Evolutionary conservation across 2,888 invertebrate species (phyloP).

Genomic region (Drosophila recens): DNA sequence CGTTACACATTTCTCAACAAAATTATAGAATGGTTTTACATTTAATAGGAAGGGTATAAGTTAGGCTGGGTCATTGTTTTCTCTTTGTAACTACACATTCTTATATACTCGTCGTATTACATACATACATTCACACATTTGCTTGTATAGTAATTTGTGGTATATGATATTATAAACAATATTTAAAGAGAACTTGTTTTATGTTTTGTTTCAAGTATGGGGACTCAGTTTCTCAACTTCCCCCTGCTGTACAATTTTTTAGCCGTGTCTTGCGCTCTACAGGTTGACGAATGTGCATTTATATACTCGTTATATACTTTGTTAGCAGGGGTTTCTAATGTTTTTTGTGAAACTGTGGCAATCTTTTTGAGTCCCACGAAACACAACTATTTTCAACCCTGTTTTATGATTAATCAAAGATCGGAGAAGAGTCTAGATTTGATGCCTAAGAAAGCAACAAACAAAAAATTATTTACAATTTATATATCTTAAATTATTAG

Average conservation of each 20-base stretch:
- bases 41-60: background rate
- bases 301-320: background rate
- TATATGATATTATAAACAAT: constrained; percentile 1
- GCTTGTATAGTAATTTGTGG: background rate
- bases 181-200: background rate
- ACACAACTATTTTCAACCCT: background rate
- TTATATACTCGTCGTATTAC: background rate
- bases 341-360: background rate
- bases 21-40: background rate
- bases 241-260: background rate
- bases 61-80: constrained; percentile 5
- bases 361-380: background rate
- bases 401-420: background rate
- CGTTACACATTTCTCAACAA: background rate
- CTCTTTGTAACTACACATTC: background rate
- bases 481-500: no score
- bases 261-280: background rate
- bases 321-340: background rate
- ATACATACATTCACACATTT: background rate
- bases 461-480: no score
- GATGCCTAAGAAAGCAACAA: no score
- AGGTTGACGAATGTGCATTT: background rate
- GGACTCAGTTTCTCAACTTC: background rate
- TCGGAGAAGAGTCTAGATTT: background rate
- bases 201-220: background rate